Evolutionary conservation across 2,888 invertebrate genomes (phyloP).

Genomic region (Xanthia icteritia): DNA sequence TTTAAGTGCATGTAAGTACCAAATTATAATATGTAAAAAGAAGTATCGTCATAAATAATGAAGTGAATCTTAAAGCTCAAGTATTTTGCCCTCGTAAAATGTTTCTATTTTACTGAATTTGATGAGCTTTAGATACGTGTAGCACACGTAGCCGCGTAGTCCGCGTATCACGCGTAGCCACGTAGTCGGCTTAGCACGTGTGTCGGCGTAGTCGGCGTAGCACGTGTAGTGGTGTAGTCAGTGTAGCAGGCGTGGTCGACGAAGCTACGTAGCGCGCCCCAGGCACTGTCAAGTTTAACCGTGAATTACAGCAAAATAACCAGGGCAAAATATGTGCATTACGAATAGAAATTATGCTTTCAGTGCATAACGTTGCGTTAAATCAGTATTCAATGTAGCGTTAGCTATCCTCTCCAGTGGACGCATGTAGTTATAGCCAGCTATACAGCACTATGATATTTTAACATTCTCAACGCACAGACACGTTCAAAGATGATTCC

Average conservation of each 20-base stretch:
- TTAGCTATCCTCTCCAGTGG: background rate
- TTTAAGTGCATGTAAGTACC: background rate
- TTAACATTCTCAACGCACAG: background rate
- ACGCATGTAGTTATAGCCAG: background rate
- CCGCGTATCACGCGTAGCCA: background rate
- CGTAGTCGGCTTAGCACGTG: background rate
- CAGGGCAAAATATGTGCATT: background rate
- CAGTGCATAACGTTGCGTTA: background rate
- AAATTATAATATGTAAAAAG: background rate
- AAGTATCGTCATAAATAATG: background rate
- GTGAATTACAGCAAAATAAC: background rate
- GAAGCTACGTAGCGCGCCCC: slow-evolving; percentile 15
- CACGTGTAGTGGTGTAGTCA: background rate
- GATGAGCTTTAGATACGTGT: background rate
- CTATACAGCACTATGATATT: background rate
- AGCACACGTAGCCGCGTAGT: background rate
- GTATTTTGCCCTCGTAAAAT: background rate
- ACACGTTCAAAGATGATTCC: background rate
- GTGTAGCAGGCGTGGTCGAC: background rate
- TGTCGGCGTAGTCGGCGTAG: background rate
- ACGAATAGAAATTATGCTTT: background rate
- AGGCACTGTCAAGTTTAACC: background rate
- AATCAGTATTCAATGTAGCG: background rate
- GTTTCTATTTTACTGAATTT: background rate
- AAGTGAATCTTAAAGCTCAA: background rate